Conservation (phyloP, 2,888 invertebrate species). For the Drosophila basisetae region DNA sequence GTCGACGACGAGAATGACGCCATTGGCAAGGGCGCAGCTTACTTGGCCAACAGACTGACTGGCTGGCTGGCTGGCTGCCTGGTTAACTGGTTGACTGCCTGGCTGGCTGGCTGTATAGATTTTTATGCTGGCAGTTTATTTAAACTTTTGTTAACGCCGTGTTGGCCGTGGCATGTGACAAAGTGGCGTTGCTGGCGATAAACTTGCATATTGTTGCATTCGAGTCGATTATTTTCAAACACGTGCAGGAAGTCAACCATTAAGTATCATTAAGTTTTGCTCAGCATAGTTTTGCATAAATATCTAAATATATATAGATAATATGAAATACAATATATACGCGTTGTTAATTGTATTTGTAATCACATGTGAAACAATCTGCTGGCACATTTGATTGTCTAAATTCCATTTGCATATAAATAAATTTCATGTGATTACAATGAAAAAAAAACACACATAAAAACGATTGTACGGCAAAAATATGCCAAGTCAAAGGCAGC, state of each 20-base stretch:
- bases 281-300: conserved; percentile 59
- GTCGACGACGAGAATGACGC: conserved; percentile 35
- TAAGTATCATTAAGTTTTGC: conserved; percentile 65
- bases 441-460: conserved; percentile 1
- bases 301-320: conserved; percentile 36
- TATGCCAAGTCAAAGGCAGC: conserved; percentile 71
- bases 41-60: conserved; percentile 29
- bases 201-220: conserved; percentile 39
- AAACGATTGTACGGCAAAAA: conserved; percentile 36
- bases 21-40: conserved; percentile 34
- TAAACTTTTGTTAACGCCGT: conserved; percentile 59
- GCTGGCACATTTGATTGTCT: conserved; percentile 72
- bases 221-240: conserved; percentile 13
- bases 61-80: conserved; percentile 7
- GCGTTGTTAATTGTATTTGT: conserved; percentile 48
- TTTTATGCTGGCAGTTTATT: conserved; percentile 63
- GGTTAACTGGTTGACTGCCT: conserved; percentile 19
- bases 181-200: conserved; percentile 72
- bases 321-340: conserved; percentile 30
- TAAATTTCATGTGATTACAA: conserved; percentile 59
- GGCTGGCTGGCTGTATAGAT: conserved; percentile 44
- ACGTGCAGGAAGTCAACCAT: conserved; percentile 63
- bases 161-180: conserved; percentile 76
- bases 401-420: conserved; percentile 73
- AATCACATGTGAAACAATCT: conserved; percentile 70